Conservation (phyloP, 1,140 invertebrate species). For the Euwallacea fornicatus region DNA sequence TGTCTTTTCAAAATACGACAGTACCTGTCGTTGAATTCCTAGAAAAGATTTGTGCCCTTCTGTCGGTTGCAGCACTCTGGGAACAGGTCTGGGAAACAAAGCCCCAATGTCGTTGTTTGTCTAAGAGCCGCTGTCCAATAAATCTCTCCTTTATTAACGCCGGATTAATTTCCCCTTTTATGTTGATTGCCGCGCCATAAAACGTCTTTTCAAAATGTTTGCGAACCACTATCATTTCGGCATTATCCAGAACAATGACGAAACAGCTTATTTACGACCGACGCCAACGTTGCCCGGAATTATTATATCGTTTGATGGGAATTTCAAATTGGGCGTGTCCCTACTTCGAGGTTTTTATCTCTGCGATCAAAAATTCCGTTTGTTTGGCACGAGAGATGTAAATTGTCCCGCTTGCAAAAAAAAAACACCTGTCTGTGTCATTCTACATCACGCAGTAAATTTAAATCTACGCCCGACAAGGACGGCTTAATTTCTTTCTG, state of each 20-base stretch:
- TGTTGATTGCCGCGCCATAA: conserved; percentile 11
- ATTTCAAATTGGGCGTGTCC: background rate
- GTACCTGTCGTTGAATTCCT: too few relatives aligned
- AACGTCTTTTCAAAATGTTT: conserved; percentile 11
- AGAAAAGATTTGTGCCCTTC: background rate
- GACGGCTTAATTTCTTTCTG: conserved; percentile 25
- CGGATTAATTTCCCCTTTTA: conserved; percentile 17
- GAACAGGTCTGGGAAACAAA: background rate
- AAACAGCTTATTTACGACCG: conserved; percentile 1
- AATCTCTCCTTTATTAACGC: conserved; percentile 12
- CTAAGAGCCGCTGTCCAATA: conserved; percentile 12
- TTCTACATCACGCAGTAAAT: conserved; percentile 16
- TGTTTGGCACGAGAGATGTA: background rate
- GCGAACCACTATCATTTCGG: background rate
- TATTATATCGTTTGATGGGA: background rate
- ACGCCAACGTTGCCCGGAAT: background rate
- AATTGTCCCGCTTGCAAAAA: conserved; percentile 9
- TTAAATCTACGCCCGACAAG: conserved; percentile 19
- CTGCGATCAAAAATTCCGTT: background rate
- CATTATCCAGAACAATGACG: background rate
- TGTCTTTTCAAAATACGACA: too few relatives aligned
- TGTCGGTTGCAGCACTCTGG: background rate
- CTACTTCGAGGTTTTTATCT: background rate
- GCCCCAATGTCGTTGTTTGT: conserved; percentile 8
- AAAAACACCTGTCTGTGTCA: conserved; percentile 21